Conservation (phyloP, 2,113 vertebrate genomes). For the Peromyscus californicus region DNA sequence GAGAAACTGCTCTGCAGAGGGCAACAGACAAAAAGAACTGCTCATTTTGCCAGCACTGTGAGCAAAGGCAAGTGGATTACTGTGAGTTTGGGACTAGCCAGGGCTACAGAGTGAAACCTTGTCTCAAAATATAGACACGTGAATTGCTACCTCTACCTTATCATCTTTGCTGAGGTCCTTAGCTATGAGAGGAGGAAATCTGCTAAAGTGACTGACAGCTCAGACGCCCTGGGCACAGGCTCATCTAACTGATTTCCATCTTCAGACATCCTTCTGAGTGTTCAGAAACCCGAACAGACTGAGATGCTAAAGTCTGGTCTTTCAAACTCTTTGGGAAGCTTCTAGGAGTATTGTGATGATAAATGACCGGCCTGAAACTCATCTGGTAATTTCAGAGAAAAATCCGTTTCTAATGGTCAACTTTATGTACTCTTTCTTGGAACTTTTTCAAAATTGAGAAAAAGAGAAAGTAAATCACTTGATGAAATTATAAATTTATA, state of each 20-base stretch:
- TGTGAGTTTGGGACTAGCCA: not conserved
- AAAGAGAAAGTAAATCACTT: constrained; percentile 74
- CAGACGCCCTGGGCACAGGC: not conserved
- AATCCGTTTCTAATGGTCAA: constrained; percentile 84
- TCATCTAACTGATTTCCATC: not conserved
- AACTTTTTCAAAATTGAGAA: constrained; percentile 84
- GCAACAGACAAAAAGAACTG: not conserved
- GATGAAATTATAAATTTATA: constrained; percentile 69
- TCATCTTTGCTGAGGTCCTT: not conserved
- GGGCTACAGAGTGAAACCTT: not conserved
- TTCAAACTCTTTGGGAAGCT: constrained; percentile 40
- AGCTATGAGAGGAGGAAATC: not conserved
- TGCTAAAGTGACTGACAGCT: not conserved
- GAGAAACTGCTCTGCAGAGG: not conserved
- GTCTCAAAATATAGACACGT: not conserved
- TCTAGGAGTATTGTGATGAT: constrained; percentile 65
- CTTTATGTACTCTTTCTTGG: constrained; percentile 86
- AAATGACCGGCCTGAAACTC: constrained; percentile 73
- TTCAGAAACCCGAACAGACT: not conserved
- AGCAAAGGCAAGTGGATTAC: not conserved
- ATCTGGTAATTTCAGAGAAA: constrained; percentile 84
- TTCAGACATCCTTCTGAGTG: not conserved
- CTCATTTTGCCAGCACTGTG: not conserved
- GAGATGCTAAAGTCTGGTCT: not conserved
- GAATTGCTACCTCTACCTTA: not conserved